Evolutionary conservation across 35 echinoderm and acorn worm species (phyloP).

Genomic region (Heliocidaris erythrogramma): DNA sequence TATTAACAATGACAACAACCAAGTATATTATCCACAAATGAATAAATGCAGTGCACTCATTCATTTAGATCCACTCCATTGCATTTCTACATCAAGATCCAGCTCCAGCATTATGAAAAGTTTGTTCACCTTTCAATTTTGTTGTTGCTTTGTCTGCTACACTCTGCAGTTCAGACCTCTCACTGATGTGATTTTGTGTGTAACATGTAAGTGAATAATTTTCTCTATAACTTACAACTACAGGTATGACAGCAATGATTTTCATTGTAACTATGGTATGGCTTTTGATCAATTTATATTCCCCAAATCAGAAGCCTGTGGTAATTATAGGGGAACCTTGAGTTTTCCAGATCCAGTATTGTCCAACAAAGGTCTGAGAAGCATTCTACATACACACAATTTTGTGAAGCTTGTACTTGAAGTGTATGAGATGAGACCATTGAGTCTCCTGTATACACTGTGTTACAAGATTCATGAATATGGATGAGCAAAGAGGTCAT

Average conservation of each 20-base stretch:
- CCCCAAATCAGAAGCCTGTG: too few species aligned
- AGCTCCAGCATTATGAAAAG: background rate
- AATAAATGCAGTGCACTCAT: background rate
- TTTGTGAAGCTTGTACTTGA: background rate
- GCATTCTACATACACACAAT: too few species aligned
- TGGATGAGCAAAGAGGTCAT: background rate
- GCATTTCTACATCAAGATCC: background rate
- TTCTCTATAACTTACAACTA: too few species aligned
- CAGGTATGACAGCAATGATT: too few species aligned
- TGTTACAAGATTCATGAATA: background rate
- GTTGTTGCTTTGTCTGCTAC: background rate
- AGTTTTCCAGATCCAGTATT: too few species aligned
- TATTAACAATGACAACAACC: background rate
- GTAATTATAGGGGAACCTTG: too few species aligned
- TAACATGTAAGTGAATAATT: too few species aligned
- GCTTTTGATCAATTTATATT: too few species aligned
- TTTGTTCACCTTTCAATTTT: background rate
- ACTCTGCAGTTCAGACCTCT: background rate
- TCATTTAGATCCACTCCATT: background rate
- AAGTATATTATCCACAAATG: background rate
- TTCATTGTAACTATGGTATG: too few species aligned
- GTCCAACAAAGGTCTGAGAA: background rate
- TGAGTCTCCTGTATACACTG: background rate
- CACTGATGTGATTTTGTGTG: background rate
- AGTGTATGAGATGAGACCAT: background rate